These are phyloP conservation scores for Anisognathus igniventris DNA, from an alignment of 2,797 vertebrate genomes.

Conservation along the genomic window DNA sequence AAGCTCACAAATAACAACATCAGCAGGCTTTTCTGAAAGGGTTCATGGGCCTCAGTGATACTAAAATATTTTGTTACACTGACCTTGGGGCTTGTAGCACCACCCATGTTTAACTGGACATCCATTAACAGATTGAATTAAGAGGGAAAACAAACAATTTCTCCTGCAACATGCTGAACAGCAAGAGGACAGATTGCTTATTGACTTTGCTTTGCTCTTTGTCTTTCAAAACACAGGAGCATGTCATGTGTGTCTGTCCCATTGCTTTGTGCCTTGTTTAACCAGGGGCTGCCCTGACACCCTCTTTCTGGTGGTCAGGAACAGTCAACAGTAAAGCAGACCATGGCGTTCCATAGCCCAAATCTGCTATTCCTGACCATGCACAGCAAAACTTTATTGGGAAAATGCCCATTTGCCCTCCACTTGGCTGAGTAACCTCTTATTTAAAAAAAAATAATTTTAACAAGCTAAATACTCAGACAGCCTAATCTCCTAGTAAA, in stretches of 20 bases:
- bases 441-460: background rate
- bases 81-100: background rate
- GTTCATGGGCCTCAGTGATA: background rate
- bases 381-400: background rate
- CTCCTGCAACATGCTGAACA: background rate
- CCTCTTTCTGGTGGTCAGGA: background rate
- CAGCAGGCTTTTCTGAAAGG: background rate
- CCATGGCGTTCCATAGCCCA: background rate
- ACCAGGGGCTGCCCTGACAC: background rate
- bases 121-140: background rate
- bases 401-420: background rate
- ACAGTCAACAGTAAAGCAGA: background rate
- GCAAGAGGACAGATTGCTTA: background rate
- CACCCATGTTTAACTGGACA: background rate
- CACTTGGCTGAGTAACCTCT: background rate
- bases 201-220: background rate
- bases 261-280: background rate
- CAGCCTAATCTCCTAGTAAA: background rate
- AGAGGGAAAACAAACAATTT: background rate
- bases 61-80: background rate
- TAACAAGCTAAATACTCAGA: background rate
- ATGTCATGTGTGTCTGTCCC: background rate
- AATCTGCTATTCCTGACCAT: background rate
- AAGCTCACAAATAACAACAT: background rate
- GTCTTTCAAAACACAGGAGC: background rate